Conservation (phyloP, 1,140 invertebrate species). For the Lepidurus arcticus region DNA sequence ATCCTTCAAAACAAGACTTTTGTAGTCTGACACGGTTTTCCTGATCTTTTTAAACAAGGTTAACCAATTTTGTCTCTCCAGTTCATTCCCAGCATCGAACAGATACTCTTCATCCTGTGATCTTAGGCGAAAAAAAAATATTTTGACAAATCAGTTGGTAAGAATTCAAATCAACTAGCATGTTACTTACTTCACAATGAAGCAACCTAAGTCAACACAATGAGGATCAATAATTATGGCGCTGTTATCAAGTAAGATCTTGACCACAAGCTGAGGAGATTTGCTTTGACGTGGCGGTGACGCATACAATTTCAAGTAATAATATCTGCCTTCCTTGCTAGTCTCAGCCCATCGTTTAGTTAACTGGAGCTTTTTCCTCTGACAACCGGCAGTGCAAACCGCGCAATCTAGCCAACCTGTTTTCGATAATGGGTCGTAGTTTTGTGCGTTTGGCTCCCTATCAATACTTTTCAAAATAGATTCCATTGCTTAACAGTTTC, state of each 20-base stretch:
- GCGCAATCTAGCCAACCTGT: not conserved
- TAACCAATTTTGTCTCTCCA: not conserved
- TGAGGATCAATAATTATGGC: not conserved
- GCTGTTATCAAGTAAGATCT: not conserved
- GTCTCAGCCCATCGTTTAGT: not conserved
- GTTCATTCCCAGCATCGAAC: not conserved
- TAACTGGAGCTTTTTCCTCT: not conserved
- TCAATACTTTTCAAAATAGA: not conserved
- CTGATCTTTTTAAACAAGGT: not conserved
- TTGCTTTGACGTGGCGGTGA: not conserved
- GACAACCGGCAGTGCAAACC: not conserved
- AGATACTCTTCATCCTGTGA: not conserved
- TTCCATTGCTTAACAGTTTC: not conserved
- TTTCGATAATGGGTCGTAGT: not conserved
- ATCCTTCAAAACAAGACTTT: not conserved
- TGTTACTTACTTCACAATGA: not conserved
- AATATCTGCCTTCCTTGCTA: not conserved
- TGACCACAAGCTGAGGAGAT: not conserved
- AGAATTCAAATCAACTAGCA: not conserved
- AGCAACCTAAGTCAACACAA: not conserved
- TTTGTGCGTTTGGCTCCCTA: not conserved
- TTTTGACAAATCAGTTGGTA: not conserved
- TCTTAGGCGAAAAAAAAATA: not conserved
- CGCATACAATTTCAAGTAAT: conserved; percentile 1
- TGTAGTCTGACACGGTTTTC: not conserved